Conservation (phyloP, 2,797 vertebrate genomes). For the Phaenicophaeus curvirostris region DNA sequence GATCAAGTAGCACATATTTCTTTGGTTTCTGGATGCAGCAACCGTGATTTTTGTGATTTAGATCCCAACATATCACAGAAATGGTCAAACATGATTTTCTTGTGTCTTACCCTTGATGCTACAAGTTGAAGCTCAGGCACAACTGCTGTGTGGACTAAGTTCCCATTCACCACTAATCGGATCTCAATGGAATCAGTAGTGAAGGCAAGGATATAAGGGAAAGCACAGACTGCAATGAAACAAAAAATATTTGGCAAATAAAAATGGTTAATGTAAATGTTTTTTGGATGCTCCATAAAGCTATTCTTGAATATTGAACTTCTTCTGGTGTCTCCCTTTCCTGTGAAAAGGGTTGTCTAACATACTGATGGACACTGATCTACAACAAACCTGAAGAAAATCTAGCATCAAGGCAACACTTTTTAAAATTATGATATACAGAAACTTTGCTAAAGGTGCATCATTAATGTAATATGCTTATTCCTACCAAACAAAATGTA, state of each 20-base stretch:
- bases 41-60: background rate
- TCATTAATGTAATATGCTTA: background rate
- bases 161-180: constrained; percentile 95
- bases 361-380: background rate
- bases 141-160: constrained; percentile 97
- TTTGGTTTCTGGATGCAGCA: background rate
- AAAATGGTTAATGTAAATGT: background rate
- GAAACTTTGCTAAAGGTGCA: background rate
- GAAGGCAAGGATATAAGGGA: constrained; percentile 97
- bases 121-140: constrained; percentile 94
- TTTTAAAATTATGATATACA: background rate
- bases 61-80: background rate
- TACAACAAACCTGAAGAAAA: background rate
- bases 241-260: background rate
- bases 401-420: background rate
- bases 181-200: constrained; percentile 98
- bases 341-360: background rate
- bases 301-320: background rate
- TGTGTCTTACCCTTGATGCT: constrained; percentile 89
- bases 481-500: background rate
- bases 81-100: background rate
- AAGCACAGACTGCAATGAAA: constrained; percentile 90
- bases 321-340: background rate
- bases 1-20: background rate
- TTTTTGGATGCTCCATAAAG: background rate